phyloP scores from a whole-genome alignment of 2,888 invertebrate species.

The Ectobius pallidus region DNA sequence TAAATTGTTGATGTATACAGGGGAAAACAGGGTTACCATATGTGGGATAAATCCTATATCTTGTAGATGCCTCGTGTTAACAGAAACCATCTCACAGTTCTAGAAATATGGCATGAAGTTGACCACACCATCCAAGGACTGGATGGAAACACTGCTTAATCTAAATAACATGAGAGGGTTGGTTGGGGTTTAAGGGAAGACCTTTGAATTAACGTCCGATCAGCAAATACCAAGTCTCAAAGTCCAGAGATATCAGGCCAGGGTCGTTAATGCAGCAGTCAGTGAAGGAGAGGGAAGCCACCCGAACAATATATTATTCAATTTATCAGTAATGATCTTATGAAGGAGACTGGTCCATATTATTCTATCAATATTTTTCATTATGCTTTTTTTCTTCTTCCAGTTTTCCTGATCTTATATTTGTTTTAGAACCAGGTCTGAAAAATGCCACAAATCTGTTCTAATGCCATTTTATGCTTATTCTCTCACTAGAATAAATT shows the following conservation, averaged over 20 bases:
- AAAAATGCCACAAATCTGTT: too few species aligned
- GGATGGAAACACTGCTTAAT: background rate
- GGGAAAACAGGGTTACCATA: background rate
- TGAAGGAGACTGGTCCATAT: slow-evolving; percentile 9
- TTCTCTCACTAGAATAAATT: too few species aligned
- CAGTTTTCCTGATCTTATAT: too few species aligned
- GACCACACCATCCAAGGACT: background rate
- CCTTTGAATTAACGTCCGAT: slow-evolving; percentile 38
- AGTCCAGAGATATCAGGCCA: slow-evolving; percentile 52
- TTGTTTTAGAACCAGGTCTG: too few species aligned
- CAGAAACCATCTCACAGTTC: slow-evolving; percentile 2
- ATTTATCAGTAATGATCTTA: slow-evolving; percentile 21
- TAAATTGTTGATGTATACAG: background rate
- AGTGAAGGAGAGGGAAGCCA: slow-evolving; percentile 52
- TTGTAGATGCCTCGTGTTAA: too few species aligned
- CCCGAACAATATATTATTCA: slow-evolving; percentile 40
- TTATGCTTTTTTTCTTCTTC: background rate
- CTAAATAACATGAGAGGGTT: background rate
- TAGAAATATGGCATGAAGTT: background rate
- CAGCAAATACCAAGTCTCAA: slow-evolving; percentile 46
- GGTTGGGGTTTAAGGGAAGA: slow-evolving; percentile 34
- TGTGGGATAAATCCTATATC: too few species aligned
- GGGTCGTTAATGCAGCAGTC: slow-evolving; percentile 52
- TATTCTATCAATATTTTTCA: background rate
- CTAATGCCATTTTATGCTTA: too few species aligned